These are phyloP conservation scores for Aculops lycopersici DNA, from an alignment of 1,140 invertebrate species.

Conservation along the genomic window DNA sequence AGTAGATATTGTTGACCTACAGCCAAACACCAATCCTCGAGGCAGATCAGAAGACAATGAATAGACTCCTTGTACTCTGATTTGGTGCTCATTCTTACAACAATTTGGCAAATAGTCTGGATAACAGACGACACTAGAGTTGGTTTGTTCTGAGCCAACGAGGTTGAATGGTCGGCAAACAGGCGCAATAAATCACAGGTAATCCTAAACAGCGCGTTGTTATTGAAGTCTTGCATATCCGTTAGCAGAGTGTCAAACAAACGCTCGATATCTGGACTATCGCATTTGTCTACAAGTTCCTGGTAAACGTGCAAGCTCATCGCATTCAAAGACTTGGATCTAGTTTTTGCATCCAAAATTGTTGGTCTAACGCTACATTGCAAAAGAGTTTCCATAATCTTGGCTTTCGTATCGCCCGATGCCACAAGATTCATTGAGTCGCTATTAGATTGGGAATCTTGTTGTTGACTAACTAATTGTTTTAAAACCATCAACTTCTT, in stretches of 20 bases:
- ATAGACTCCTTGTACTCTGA: background rate
- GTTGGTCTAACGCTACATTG: no score
- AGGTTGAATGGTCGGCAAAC: constrained; percentile 39
- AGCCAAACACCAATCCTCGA: constrained; percentile 71
- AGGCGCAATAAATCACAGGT: constrained; percentile 47
- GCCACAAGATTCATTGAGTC: no score
- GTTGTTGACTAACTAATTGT: no score
- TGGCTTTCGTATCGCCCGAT: no score
- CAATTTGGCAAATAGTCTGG: background rate
- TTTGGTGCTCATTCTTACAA: no score
- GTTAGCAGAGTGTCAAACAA: background rate
- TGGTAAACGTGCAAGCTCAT: no score
- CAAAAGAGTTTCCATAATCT: no score
- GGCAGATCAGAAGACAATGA: constrained; percentile 34
- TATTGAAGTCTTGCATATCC: constrained; percentile 31
- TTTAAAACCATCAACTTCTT: background rate
- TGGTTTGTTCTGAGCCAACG: constrained; percentile 36
- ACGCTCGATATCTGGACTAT: no score
- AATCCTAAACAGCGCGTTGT: constrained; percentile 48
- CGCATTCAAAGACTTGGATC: no score
- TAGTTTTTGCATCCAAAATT: no score
- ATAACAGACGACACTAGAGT: constrained; percentile 10
- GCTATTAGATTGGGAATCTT: no score
- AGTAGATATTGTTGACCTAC: constrained; percentile 22
- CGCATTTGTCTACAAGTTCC: no score